phyloP scores from a whole-genome alignment of 2,888 invertebrate species.

The Perizoma affinitatum region DNA sequence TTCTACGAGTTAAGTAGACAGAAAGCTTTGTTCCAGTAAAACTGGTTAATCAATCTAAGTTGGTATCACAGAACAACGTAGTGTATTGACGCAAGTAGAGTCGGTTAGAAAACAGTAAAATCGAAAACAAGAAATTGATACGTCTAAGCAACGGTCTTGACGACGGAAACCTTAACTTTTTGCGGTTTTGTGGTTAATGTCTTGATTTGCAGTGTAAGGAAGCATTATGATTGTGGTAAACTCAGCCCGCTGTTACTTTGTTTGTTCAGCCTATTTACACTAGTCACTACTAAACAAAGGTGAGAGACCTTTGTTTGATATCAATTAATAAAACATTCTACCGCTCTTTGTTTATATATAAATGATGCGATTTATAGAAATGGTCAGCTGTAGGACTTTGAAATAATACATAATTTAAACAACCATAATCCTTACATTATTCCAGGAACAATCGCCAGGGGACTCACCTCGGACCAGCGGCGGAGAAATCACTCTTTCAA shows the following conservation, averaged over 20 bases:
- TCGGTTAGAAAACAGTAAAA: conserved; percentile 14
- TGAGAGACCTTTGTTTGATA: no score
- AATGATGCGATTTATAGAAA: no score
- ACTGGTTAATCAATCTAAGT: no score
- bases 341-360: no score
- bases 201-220: conserved; percentile 22
- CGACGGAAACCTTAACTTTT: conserved; percentile 33
- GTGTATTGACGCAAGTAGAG: neutral
- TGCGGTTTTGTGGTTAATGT: conserved; percentile 34
- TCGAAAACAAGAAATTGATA: conserved; percentile 31
- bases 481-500: conserved; percentile 61
- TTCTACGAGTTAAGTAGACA: no score
- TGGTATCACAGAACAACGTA: no score
- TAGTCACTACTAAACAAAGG: no score
- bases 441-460: conserved; percentile 60
- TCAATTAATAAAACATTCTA: no score
- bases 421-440: neutral
- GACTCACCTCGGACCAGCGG: conserved; percentile 62
- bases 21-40: no score
- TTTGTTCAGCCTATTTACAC: no score
- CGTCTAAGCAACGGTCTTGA: conserved; percentile 15
- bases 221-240: conserved; percentile 11
- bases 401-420: neutral
- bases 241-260: neutral
- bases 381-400: no score